phyloP scores from a whole-genome alignment of 2,797 vertebrate genomes.

The Pseudochirops cupreus region DNA sequence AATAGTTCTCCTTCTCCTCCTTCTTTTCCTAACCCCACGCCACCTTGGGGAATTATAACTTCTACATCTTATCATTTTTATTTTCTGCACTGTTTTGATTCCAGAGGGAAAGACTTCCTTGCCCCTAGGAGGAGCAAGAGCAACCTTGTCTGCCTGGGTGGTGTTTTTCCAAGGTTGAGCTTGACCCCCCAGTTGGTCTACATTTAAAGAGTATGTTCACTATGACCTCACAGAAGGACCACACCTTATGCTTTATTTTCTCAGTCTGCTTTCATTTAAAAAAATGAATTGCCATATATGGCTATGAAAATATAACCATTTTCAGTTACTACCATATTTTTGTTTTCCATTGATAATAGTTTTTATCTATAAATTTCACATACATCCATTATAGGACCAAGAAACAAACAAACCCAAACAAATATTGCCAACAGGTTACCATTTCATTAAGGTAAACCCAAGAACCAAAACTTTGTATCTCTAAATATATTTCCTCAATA shows the following conservation, averaged over 20 bases:
- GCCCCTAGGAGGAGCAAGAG: conserved; percentile 20
- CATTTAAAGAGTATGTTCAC: background rate
- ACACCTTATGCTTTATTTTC: background rate
- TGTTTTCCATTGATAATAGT: background rate
- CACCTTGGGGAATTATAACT: background rate
- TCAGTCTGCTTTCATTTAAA: conserved; percentile 14
- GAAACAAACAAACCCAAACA: background rate
- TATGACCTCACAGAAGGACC: conserved; percentile 18
- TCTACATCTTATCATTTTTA: conserved; percentile 3
- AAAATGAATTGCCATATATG: background rate
- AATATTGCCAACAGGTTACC: background rate
- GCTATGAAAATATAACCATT: background rate
- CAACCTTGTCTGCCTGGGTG: background rate
- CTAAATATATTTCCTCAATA: background rate
- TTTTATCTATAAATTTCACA: background rate
- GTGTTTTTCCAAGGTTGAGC: conserved; percentile 18
- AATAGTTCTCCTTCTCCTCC: conserved; percentile 11
- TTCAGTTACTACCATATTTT: background rate
- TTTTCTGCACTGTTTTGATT: background rate
- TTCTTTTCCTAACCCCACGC: background rate
- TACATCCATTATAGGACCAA: background rate
- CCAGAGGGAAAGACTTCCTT: background rate
- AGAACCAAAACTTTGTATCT: background rate
- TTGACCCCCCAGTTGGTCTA: background rate
- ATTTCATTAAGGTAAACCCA: background rate